phyloP scores from a whole-genome alignment of 2,888 invertebrate species.

The Lydus trimaculatus region DNA sequence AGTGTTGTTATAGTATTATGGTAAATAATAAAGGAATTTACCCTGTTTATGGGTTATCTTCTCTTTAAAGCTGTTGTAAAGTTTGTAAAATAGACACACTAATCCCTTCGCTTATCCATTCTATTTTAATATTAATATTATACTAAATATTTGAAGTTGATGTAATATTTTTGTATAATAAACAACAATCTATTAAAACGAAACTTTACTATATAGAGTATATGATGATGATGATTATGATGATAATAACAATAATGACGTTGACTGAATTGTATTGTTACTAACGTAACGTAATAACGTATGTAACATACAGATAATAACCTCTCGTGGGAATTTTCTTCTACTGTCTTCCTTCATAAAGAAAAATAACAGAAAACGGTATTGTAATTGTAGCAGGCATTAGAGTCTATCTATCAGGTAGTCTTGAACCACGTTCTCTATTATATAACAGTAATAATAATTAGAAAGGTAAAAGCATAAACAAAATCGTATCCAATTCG shows the following conservation, averaged over 20 bases:
- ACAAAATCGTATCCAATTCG: background rate
- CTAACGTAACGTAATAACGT: slow-evolving; percentile 25
- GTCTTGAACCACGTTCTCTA: slow-evolving; percentile 16
- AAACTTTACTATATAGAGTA: too few species aligned
- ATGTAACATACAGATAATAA: slow-evolving; percentile 12
- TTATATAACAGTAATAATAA: slow-evolving; percentile 18
- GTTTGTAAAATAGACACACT: background rate
- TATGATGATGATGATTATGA: background rate
- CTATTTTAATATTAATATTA: background rate
- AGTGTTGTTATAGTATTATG: background rate
- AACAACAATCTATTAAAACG: background rate
- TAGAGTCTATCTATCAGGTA: slow-evolving; percentile 19
- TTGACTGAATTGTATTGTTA: background rate
- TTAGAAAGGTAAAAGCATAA: slow-evolving; percentile 22
- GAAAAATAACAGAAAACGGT: slow-evolving; percentile 24
- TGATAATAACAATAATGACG: background rate
- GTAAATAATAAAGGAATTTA: background rate
- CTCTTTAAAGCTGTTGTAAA: background rate
- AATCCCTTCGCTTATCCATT: background rate
- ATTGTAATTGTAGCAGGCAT: background rate
- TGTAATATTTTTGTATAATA: background rate
- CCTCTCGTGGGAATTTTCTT: slow-evolving; percentile 22
- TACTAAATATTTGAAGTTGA: background rate
- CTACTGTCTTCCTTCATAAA: background rate
- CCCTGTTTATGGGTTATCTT: background rate